Conservation (phyloP, 2,797 vertebrate species). For the Miopithecus talapoin region DNA sequence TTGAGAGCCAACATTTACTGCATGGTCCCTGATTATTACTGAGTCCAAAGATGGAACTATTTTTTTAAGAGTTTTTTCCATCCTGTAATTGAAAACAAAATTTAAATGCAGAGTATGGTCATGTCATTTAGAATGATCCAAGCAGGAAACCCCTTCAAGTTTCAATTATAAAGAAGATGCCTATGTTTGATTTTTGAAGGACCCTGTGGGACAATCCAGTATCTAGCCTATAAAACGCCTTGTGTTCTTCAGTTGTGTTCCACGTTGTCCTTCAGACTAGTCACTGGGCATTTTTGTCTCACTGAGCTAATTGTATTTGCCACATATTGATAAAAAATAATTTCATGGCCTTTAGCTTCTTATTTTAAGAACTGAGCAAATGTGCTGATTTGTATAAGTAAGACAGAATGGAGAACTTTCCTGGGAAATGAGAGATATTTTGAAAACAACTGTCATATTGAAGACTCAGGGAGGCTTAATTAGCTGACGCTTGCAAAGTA, state of each 20-base stretch:
- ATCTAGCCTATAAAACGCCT: neutral
- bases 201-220: neutral
- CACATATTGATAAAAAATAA: slow-evolving; percentile 15
- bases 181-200: neutral
- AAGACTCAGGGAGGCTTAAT: slow-evolving; percentile 29
- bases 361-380: slow-evolving; percentile 59
- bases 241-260: neutral
- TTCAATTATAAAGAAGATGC: neutral
- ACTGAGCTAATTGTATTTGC: neutral
- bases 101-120: neutral
- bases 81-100: slow-evolving; percentile 12
- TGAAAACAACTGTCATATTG: slow-evolving; percentile 41
- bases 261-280: neutral
- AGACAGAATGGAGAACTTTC: neutral
- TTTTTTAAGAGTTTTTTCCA: neutral
- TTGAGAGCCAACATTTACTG: neutral
- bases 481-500: slow-evolving; percentile 37
- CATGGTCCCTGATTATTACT: neutral
- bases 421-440: slow-evolving; percentile 41
- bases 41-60: neutral
- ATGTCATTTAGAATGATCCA: slow-evolving; percentile 26
- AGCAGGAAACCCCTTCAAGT: neutral
- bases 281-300: neutral
- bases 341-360: slow-evolving; percentile 35
- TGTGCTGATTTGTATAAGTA: slow-evolving; percentile 40